Base-by-base conservation (phyloP, 2,113 vertebrate genomes). In the Bubo bubo region DNA sequence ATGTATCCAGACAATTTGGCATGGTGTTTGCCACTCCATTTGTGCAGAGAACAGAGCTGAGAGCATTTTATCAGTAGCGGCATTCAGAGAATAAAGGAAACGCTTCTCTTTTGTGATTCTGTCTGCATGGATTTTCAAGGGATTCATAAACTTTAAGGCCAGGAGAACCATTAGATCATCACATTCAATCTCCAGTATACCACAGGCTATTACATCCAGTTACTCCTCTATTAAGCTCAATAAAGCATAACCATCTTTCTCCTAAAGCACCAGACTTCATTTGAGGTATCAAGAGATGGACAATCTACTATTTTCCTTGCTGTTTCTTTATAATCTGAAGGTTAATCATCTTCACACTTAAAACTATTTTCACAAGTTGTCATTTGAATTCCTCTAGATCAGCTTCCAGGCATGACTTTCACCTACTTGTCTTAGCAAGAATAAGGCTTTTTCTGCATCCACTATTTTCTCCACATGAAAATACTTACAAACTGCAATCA, bases 61-160 rank as follows among this genome's bases (percentile, higher is more conserved):
- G 32, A 14, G 19, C n/a, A 21, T 76, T 90, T 82, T 23, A 75
- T 35, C 55, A 70, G 6, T 14, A 18, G 3, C 16, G 83, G 53
- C 37, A 55, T 63, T 66, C 9, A 8, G 11, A 8, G 35, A 8
- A 32, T 70, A 26, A 47, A 68, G 30, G 26, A 90, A 94, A 86
- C 18, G 10, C 2, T 32, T 74, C 35, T 76, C 53, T 81, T 92
- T 83, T 5, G 0, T 66, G 35, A 76, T 93, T 92, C 19, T 30
- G 10, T 14, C 67, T 92, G 58, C 15, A 17, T 70, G 49, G 45
- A 56, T 91, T 93, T 96, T 82, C 62, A 87, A 74, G 83, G 39
- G 45, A 93, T 92, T 82, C 74, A 67, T 85, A 90, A 93, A 83
- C 30, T 59, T 90, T 90, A 95, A 94, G 71, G 70, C 80, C 90